Evolutionary conservation across 2,113 vertebrate genomes (phyloP).

Genomic region (Phalacrocorax pelagicus): DNA sequence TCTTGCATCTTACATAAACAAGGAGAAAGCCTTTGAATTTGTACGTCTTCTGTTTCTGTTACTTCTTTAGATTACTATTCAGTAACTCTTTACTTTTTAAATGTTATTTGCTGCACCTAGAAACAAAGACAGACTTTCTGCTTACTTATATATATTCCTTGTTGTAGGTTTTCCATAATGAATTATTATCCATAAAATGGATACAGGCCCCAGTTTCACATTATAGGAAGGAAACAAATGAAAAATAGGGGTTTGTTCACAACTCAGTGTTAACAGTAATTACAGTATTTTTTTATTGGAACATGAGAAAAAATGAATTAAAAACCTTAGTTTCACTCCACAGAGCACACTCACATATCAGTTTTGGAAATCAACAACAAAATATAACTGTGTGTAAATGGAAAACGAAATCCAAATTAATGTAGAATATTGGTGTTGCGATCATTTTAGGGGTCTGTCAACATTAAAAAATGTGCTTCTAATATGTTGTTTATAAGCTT

Average conservation of each 20-base stretch:
- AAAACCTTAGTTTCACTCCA: not conserved
- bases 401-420: not conserved
- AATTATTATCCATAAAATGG: not conserved
- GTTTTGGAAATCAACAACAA: not conserved
- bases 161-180: not conserved
- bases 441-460: not conserved
- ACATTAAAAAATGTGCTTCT: not conserved
- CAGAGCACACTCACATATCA: not conserved
- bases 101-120: not conserved
- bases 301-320: not conserved
- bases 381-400: not conserved
- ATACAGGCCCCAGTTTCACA: not conserved
- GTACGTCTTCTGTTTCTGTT: not conserved
- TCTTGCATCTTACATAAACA: not conserved
- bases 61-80: not conserved
- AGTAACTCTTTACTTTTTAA: not conserved
- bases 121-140: not conserved
- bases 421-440: not conserved
- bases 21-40: not conserved
- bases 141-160: not conserved
- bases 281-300: not conserved
- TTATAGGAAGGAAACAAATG: not conserved
- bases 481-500: not conserved
- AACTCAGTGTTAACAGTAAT: not conserved
- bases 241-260: not conserved